A percentile compares a stretch with the other conserved stretches of the same genome.
phyloP scores from a whole-genome alignment of 2,797 vertebrate genomes.

The Pygocentrus nattereri region DNA sequence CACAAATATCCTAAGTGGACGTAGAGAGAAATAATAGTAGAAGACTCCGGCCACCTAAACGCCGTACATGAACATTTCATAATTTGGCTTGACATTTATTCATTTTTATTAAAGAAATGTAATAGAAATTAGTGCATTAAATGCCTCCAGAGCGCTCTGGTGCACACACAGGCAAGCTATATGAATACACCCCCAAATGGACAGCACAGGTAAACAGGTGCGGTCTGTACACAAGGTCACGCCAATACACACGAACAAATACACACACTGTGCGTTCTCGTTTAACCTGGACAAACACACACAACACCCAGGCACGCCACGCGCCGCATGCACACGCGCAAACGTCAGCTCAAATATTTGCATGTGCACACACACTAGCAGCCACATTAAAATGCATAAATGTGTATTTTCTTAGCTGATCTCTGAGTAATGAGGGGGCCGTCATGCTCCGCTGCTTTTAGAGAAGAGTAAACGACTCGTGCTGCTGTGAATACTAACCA shows the following conservation, averaged over 20 bases:
- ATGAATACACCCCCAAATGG: neutral
- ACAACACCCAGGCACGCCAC: neutral
- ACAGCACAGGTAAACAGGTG: slow-evolving; percentile 1
- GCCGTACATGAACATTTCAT: neutral
- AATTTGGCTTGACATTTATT: neutral
- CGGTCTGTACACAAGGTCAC: neutral
- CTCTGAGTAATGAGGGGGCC: slow-evolving; percentile 31
- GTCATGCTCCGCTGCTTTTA: slow-evolving; percentile 50
- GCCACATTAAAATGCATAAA: slow-evolving; percentile 44
- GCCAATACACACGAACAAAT: neutral
- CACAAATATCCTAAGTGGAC: too few relatives aligned
- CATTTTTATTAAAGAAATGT: neutral
- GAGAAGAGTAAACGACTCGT: slow-evolving; percentile 37
- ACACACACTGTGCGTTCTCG: neutral
- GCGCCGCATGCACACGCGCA: neutral
- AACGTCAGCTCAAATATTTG: slow-evolving; percentile 16
- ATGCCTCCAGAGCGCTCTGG: neutral
- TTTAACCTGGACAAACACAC: slow-evolving; percentile 8
- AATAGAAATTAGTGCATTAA: neutral
- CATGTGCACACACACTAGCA: slow-evolving; percentile 7
- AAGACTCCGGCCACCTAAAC: neutral
- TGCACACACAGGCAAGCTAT: neutral
- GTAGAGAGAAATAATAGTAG: too few relatives aligned
- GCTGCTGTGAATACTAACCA: slow-evolving; percentile 53
- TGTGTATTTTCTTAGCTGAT: slow-evolving; percentile 14